Percentiles rank a stretch among this genome's conserved stretches.
Evolutionary conservation across 2,113 vertebrate genomes (phyloP).

Genomic region (Leptocoma aspasia): DNA sequence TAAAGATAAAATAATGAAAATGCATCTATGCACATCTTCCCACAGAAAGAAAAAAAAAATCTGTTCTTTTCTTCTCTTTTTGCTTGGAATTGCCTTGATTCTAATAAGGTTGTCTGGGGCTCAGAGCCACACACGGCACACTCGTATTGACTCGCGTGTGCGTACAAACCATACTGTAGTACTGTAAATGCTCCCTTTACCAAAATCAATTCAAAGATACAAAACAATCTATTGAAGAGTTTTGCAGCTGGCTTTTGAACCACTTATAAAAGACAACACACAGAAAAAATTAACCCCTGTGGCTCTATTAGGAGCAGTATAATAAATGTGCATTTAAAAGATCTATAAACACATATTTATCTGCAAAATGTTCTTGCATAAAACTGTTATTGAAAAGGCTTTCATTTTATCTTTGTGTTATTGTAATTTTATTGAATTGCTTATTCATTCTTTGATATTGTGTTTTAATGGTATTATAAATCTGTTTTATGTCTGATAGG

Average conservation of each 20-base stretch:
- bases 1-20: constrained; percentile 30
- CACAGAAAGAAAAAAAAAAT: background rate
- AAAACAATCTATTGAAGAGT: constrained; percentile 79
- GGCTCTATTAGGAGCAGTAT: constrained; percentile 82
- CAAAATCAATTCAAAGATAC: constrained; percentile 78
- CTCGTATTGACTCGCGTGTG: constrained; percentile 34
- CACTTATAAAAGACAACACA: constrained; percentile 79
- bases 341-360: constrained; percentile 89
- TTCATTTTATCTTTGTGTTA: constrained; percentile 87
- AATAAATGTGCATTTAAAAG: constrained; percentile 87
- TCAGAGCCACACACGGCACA: background rate
- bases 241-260: constrained; percentile 81
- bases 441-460: constrained; percentile 90
- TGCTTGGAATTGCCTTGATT: constrained; percentile 5
- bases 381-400: constrained; percentile 87
- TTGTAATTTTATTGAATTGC: constrained; percentile 90
- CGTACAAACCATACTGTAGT: constrained; percentile 23
- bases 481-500: constrained; percentile 88
- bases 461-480: constrained; percentile 88
- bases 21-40: background rate
- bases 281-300: constrained; percentile 81
- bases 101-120: background rate
- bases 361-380: constrained; percentile 87
- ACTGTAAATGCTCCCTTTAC: constrained; percentile 70
- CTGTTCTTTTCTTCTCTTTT: background rate